A percentile compares a stretch with the other conserved stretches of the same genome.
phyloP scores from a whole-genome alignment of 1,140 invertebrate genomes.

The Acromyrmex echinatior region DNA sequence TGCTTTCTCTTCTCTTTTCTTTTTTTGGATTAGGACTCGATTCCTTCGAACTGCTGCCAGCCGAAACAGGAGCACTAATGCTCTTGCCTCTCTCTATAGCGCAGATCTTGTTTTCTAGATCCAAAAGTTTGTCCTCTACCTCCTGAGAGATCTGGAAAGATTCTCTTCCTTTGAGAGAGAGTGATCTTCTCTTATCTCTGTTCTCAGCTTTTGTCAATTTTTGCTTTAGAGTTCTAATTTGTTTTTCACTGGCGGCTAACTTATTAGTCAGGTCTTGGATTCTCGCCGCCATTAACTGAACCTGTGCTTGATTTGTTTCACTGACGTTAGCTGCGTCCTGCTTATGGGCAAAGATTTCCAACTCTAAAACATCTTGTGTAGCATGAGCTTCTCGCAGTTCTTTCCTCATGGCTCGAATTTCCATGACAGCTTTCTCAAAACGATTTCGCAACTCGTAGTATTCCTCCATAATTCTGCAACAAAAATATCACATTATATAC shows the following conservation, averaged over 20 bases:
- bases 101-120: constrained; percentile 92
- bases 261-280: constrained; percentile 95
- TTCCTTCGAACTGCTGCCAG: constrained; percentile 84
- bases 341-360: constrained; percentile 91
- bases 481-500: neutral
- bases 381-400: constrained; percentile 93
- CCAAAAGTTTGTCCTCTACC: constrained; percentile 93
- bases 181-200: constrained; percentile 92
- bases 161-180: constrained; percentile 93
- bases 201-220: constrained; percentile 93
- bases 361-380: constrained; percentile 92
- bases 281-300: constrained; percentile 93
- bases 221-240: constrained; percentile 92
- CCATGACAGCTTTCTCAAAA: constrained; percentile 93
- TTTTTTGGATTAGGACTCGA: constrained; percentile 86
- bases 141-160: constrained; percentile 93
- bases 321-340: constrained; percentile 91
- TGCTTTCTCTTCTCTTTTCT: constrained; percentile 87
- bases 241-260: constrained; percentile 93
- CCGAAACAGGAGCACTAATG: constrained; percentile 79
- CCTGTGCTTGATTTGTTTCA: constrained; percentile 91
- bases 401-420: constrained; percentile 93
- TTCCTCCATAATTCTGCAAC: constrained; percentile 91
- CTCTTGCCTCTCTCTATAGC: constrained; percentile 87
- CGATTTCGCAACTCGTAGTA: constrained; percentile 91